These are phyloP conservation scores for Athene noctua DNA, from an alignment of 2,113 vertebrate species.

Conservation along the genomic window DNA sequence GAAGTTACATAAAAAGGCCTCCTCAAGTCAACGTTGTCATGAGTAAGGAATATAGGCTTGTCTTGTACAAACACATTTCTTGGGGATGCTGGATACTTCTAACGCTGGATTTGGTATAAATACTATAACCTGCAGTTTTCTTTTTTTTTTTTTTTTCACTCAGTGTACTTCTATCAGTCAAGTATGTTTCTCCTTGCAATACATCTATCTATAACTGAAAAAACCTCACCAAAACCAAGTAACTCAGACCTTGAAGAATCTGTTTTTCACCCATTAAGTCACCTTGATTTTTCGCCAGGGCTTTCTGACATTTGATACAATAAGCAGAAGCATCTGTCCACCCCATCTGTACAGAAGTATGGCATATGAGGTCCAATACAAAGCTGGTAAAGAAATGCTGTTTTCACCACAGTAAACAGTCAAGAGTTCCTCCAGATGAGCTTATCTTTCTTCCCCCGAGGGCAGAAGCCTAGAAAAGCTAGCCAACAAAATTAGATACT, in stretches of 20 bases:
- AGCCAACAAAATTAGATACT: conserved; percentile 21
- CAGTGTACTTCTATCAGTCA: neutral
- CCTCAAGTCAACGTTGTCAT: neutral
- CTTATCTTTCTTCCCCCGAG: neutral
- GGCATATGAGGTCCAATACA: neutral
- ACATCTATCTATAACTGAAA: neutral
- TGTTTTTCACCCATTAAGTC: neutral
- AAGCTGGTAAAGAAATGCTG: neutral
- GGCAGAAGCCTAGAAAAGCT: neutral
- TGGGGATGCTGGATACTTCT: neutral
- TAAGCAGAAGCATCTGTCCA: neutral
- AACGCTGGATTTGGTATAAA: neutral
- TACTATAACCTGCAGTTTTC: neutral
- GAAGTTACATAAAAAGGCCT: neutral
- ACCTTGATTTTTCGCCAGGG: neutral
- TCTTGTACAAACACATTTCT: neutral
- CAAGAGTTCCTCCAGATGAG: conserved; percentile 2
- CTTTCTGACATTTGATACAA: neutral
- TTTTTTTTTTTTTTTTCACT: neutral
- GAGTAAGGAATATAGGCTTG: neutral
- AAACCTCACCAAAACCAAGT: neutral
- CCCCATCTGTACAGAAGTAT: neutral
- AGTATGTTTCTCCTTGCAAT: neutral
- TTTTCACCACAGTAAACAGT: neutral
- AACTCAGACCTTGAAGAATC: neutral